Evolutionary conservation across 2,888 invertebrate species (phyloP).

Genomic region (Frankliniella intonsa): DNA sequence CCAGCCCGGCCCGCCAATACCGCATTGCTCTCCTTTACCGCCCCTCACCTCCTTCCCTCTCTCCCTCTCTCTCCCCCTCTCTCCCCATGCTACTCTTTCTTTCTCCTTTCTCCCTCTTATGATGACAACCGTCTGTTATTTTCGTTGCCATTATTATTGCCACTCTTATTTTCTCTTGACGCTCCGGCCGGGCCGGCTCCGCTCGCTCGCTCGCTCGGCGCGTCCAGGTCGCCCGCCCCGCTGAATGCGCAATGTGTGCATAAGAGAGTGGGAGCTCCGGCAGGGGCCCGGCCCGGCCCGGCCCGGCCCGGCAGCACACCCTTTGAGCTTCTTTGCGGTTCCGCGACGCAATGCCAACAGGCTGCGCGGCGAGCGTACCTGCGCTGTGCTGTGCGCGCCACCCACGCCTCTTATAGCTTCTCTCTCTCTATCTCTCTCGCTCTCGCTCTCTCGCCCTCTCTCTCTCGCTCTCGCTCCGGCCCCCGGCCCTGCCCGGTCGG

Average conservation of each 20-base stretch:
- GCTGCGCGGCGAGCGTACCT: neutral
- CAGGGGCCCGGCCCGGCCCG: too few species aligned
- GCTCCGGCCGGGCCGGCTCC: neutral
- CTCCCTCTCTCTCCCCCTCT: conserved; percentile 6
- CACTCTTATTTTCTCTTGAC: too few species aligned
- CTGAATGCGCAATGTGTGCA: neutral
- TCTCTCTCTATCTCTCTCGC: neutral
- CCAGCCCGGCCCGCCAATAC: too few species aligned
- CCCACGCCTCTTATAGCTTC: neutral
- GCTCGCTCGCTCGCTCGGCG: neutral
- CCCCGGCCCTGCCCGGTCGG: neutral
- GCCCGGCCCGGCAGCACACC: too few species aligned
- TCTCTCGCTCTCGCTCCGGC: neutral
- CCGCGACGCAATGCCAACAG: too few species aligned
- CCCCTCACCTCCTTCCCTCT: neutral
- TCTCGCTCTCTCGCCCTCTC: conserved; percentile 13
- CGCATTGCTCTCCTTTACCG: neutral
- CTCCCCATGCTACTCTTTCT: neutral
- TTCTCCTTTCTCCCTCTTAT: neutral
- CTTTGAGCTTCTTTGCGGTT: too few species aligned
- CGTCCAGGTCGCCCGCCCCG: neutral
- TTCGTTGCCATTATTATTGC: neutral
- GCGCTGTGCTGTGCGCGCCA: neutral
- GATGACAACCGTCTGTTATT: neutral
- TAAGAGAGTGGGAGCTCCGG: too few species aligned